Base-by-base conservation (phyloP, 2,888 invertebrate genomes). In the Agonopterix alstromeriana region DNA sequence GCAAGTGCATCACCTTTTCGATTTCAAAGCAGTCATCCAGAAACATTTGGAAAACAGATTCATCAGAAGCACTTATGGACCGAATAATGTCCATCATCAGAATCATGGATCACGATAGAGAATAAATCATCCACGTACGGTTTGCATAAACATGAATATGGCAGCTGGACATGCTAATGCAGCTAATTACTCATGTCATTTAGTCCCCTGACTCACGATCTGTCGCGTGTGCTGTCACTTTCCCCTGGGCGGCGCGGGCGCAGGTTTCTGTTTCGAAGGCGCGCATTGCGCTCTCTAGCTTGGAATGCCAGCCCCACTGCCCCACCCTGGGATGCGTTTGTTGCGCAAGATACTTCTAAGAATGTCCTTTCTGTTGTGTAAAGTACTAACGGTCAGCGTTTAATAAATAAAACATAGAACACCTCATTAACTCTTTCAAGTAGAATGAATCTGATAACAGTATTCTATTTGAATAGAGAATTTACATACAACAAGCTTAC, bases 161-260 rank as follows among this genome's bases (percentile, higher is more conserved):
- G 55, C 35, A 12, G 35, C 10, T 42, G 42, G 41, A 11, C 55
- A 60, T 53, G 52, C 49, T 57, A 56, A 57, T 53, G 55, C 61
- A 60, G 61, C 70, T 78, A 80, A 81, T 79, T 55, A 65, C 58
- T 65, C 58, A 62, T 71, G 70, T 72, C 70, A 73, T 55, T 58
- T 58, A 60, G 52, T 52, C 54, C 55, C 53, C 48, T 56, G 58
- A 54, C 61, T 60, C 71, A 73, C 73, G 78, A 72, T 63, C 63
- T 65, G 74, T 81, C 80, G 84, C 82, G 82, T 82, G 84, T 57
- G 50, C 54, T 53, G 67, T 81, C 80, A 82, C 85, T 87, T 86
- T 86, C 86, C 73, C 82, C 73, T 61, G 67, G 63, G 56, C 53
- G 56, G 61, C 61, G 61, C 62, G 57, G 56, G 65, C 66, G 58